Conservation (phyloP, 1,140 invertebrate genomes). For the Zaprionus africanus region DNA sequence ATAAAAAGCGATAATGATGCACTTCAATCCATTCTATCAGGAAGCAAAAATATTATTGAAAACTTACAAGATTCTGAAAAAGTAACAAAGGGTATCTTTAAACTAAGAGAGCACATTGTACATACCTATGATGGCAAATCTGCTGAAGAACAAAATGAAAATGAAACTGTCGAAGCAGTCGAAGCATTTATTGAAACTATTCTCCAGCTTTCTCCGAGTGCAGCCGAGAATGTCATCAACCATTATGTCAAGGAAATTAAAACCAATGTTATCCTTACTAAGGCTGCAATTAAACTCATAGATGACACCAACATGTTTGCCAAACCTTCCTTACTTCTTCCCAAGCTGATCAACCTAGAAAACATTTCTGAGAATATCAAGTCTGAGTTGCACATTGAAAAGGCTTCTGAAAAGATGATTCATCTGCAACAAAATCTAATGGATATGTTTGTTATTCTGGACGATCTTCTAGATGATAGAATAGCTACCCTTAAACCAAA, state of each 20-base stretch:
- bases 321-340: slow-evolving; percentile 57
- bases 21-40: slow-evolving; percentile 17
- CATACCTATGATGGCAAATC: slow-evolving; percentile 72
- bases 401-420: slow-evolving; percentile 66
- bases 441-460: slow-evolving; percentile 69
- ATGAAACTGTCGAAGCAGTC: slow-evolving; percentile 37
- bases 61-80: slow-evolving; percentile 40
- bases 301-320: slow-evolving; percentile 52
- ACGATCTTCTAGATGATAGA: slow-evolving; percentile 64
- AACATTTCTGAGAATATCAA: slow-evolving; percentile 55
- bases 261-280: slow-evolving; percentile 60
- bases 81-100: slow-evolving; percentile 65
- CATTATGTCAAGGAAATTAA: slow-evolving; percentile 56
- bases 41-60: slow-evolving; percentile 48
- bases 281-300: slow-evolving; percentile 56
- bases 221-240: slow-evolving; percentile 41
- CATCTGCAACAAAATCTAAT: slow-evolving; percentile 71
- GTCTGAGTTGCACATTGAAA: slow-evolving; percentile 41
- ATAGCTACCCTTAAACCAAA: slow-evolving; percentile 26
- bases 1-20: slow-evolving; percentile 9
- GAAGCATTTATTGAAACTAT: slow-evolving; percentile 64
- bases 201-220: slow-evolving; percentile 46
- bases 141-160: slow-evolving; percentile 25
- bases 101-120: slow-evolving; percentile 73
- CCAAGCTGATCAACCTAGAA: slow-evolving; percentile 62